Percentiles rank a stretch among this genome's conserved stretches.
Evolutionary conservation across 1,140 invertebrate species (phyloP).

Genomic region (Eurytemora carolleeae): DNA sequence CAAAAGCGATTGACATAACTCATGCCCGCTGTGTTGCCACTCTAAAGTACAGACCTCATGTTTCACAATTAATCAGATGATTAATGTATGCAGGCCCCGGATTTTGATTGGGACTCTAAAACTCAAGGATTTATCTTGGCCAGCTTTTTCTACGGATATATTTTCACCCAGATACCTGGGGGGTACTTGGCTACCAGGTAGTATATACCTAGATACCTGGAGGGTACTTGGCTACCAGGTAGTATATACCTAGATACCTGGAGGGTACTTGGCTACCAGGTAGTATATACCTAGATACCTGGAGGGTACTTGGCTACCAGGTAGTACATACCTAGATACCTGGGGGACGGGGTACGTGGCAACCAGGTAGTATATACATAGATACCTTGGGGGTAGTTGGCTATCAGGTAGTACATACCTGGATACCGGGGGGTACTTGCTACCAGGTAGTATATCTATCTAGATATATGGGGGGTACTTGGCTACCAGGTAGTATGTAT

Average conservation of each 20-base stretch:
- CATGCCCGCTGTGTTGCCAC: too few relatives aligned
- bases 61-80: too few relatives aligned
- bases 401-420: neutral
- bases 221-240: neutral
- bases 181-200: slow-evolving; percentile 47
- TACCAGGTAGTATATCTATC: neutral
- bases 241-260: slow-evolving; percentile 39
- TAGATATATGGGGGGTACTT: neutral
- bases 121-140: slow-evolving; percentile 58
- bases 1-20: too few relatives aligned
- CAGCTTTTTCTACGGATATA: slow-evolving; percentile 63
- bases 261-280: neutral
- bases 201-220: slow-evolving; percentile 49
- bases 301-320: neutral
- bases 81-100: slow-evolving; percentile 22
- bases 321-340: too few relatives aligned
- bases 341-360: too few relatives aligned
- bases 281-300: neutral
- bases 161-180: slow-evolving; percentile 35
- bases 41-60: too few relatives aligned
- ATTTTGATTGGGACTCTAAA: slow-evolving; percentile 59
- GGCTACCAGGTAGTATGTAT: neutral
- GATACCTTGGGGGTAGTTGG: slow-evolving; percentile 31
- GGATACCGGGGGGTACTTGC: too few relatives aligned
- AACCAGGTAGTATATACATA: too few relatives aligned